Base-by-base conservation (phyloP, 2,113 vertebrate genomes). In the Clarias batrachus region DNA sequence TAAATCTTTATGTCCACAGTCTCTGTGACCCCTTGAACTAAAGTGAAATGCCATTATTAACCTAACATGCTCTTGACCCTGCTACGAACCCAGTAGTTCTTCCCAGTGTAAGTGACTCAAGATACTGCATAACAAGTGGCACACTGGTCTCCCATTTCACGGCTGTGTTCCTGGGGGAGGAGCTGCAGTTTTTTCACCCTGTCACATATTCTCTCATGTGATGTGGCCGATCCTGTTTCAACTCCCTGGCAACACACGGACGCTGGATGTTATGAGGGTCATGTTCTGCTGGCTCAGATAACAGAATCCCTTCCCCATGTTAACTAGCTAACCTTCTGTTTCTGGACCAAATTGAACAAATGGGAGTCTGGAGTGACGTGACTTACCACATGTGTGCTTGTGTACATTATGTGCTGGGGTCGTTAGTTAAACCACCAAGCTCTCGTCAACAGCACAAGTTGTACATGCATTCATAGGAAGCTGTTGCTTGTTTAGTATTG, bases 151-250 rank as follows among this genome's bases (percentile, higher is more conserved):
- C 37, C 60, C 17, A 16, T 76, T 87, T 78, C 79, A 79, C 27
- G 0, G 19, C 57, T 65, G 65, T 83, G 54, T 41, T 83, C 74
- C 56, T 74, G 25, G 83, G 65, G 76, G 70, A 76, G 77, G 68
- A 77, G 83, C 48, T 65, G 68, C 76, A 76, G 30, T 65, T 78
- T 87, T 48, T 80, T 87, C 81, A 82, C 70, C 60, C 71, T 82
- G 30, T 85, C 80, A 88, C 79, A 76, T 68, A 71, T 81, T 33
- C 62, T 86, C 71, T 84, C 78, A 71, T 81, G 66, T 78, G 85
- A 87, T 89, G 66, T 76, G 78, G 71, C 52, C 76, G 85, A 30
- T 65, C 37, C 81, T 83, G 82, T 87, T 79, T 76, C 88, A 60
- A 57, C 48, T 77, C 74, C 23, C 66, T 85, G 59, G 62, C 63